phyloP scores from a whole-genome alignment of 1,140 invertebrate genomes.

The Holotrichia oblita region DNA sequence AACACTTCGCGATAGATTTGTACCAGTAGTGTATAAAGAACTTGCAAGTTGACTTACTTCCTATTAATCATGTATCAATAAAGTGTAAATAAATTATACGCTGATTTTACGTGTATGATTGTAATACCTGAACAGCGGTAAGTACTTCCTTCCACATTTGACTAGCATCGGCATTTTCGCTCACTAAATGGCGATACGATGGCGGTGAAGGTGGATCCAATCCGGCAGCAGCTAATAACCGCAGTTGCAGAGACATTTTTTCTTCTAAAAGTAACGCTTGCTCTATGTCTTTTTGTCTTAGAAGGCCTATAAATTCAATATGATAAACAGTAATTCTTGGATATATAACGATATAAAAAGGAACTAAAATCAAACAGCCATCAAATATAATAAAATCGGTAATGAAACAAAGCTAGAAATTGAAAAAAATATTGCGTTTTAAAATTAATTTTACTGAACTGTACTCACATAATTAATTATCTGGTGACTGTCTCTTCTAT shows the following conservation, averaged over 20 bases:
- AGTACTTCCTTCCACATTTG: slow-evolving; percentile 76
- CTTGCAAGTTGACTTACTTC: slow-evolving; percentile 78
- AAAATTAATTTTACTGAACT: too few species aligned
- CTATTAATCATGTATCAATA: slow-evolving; percentile 59
- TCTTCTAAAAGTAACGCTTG: slow-evolving; percentile 87
- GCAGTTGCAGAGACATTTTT: slow-evolving; percentile 85
- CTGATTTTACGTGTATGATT: neutral
- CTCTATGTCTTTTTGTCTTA: slow-evolving; percentile 87
- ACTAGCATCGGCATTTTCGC: slow-evolving; percentile 69
- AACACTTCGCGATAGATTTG: slow-evolving; percentile 84
- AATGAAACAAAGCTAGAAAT: too few species aligned
- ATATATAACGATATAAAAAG: too few species aligned
- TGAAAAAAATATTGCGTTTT: too few species aligned
- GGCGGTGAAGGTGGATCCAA: slow-evolving; percentile 65
- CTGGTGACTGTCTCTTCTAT: too few species aligned
- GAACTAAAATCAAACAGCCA: too few species aligned
- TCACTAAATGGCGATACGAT: slow-evolving; percentile 68
- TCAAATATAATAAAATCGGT: too few species aligned
- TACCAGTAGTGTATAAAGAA: slow-evolving; percentile 75
- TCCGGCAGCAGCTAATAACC: slow-evolving; percentile 74
- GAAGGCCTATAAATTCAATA: slow-evolving; percentile 65
- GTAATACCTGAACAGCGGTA: slow-evolving; percentile 71
- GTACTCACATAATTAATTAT: too few species aligned
- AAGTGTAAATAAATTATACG: slow-evolving; percentile 1
- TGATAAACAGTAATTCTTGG: too few species aligned